These are phyloP conservation scores for Halcyon leucocephala DNA, from an alignment of 2,797 vertebrate genomes.

Conservation along the genomic window DNA sequence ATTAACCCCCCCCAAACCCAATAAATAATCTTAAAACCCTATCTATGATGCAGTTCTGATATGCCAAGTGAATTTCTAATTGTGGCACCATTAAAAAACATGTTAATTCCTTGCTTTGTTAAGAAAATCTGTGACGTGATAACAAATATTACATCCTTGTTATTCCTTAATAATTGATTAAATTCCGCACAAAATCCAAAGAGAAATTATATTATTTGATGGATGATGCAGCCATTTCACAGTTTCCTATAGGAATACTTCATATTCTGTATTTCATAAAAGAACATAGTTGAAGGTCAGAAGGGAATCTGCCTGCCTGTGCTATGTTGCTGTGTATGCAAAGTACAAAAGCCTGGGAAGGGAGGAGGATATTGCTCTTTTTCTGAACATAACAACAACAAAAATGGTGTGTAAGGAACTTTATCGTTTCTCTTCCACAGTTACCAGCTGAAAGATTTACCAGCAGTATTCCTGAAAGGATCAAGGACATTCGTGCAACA, in stretches of 20 bases:
- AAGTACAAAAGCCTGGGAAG: background rate
- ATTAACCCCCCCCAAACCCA: background rate
- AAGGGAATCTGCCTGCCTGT: background rate
- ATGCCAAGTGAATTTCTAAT: background rate
- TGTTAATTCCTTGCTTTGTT: background rate
- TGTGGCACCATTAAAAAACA: background rate
- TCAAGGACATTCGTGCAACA: background rate
- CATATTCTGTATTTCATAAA: background rate
- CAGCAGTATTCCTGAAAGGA: background rate
- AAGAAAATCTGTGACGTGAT: background rate
- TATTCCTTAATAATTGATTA: background rate
- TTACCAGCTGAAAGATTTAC: background rate
- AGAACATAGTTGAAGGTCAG: background rate
- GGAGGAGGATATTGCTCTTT: background rate
- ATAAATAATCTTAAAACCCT: background rate
- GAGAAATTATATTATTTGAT: background rate
- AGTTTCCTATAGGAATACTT: background rate
- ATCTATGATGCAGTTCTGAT: background rate
- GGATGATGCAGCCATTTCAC: background rate
- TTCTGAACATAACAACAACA: background rate
- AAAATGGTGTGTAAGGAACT: background rate
- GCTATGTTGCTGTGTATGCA: background rate
- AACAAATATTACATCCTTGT: background rate
- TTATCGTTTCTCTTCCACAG: background rate
- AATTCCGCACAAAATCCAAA: background rate